These are phyloP conservation scores for Myoxocephalus aenaeus DNA, from an alignment of 2,797 vertebrate genomes.

Conservation along the genomic window DNA sequence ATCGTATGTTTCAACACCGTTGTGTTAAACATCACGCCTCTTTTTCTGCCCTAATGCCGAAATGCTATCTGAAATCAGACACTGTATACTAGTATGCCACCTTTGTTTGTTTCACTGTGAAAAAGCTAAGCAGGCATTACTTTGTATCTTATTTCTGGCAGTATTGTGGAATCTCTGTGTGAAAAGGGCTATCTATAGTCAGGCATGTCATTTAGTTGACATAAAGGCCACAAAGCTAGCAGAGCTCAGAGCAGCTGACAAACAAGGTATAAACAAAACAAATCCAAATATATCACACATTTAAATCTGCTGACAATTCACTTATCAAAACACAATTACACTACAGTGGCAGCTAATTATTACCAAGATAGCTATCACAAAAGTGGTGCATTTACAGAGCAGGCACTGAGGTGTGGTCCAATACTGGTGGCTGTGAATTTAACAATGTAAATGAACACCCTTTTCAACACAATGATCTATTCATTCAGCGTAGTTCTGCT, in stretches of 20 bases:
- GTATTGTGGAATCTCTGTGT: too few relatives aligned
- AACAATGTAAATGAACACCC: slow-evolving; percentile 26
- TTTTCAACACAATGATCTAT: slow-evolving; percentile 39
- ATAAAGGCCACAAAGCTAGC: slow-evolving; percentile 23
- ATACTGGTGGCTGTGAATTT: slow-evolving; percentile 5
- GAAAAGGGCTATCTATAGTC: not conserved
- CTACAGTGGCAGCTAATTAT: slow-evolving; percentile 34
- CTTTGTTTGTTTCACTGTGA: too few relatives aligned
- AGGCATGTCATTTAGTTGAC: slow-evolving; percentile 7
- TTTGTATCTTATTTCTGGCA: too few relatives aligned
- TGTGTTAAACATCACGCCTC: too few relatives aligned
- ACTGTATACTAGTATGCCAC: too few relatives aligned
- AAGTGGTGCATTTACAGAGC: slow-evolving; percentile 27
- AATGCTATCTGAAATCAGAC: too few relatives aligned
- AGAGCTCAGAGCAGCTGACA: slow-evolving; percentile 29
- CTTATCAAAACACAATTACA: slow-evolving; percentile 43
- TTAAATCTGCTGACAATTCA: slow-evolving; percentile 39
- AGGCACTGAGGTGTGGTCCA: slow-evolving; percentile 32
- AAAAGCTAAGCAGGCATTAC: too few relatives aligned
- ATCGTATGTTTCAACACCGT: too few relatives aligned
- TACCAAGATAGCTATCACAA: slow-evolving; percentile 34
- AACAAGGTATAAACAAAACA: slow-evolving; percentile 35
- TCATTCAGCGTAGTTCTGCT: slow-evolving; percentile 40
- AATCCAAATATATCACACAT: slow-evolving; percentile 26
- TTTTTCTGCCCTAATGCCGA: too few relatives aligned